Evolutionary conservation across 2,888 invertebrate genomes (phyloP), one percentile per base, ranked within the genome.

Genomic region (Trypoxylon attenuatum): DNA sequence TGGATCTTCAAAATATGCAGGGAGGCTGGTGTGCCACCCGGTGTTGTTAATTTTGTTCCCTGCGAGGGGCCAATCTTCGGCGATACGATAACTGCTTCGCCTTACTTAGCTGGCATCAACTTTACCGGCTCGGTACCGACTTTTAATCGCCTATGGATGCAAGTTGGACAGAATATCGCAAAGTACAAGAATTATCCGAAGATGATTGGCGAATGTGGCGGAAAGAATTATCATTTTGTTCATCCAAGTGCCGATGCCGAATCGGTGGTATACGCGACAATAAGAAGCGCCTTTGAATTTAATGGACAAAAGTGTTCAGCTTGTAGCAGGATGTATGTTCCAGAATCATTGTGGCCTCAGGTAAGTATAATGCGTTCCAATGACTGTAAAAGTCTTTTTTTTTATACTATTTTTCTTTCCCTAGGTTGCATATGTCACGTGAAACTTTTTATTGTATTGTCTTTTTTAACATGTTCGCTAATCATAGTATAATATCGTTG

Each of bases 231-330:
- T 87, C 99, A 99, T 87, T 97, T 99, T 81, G 90, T 99, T 22
- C 99, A 99, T 88, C 92, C 94, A 0, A 91, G 95, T 8, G 99
- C 98, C 8, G 94, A 99, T 87, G 89, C 93, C 0, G 89, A 92
- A 18, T 90, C 94, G 5, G 98, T 98, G 2, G 92, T 96, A 0
- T 91, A 92, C 22, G 91, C 92, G 22, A 96, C 98, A 0, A 94
- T 98, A 71, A 91, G 95, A 66, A 94, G 97, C 42, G 93, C 98
- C 1, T 99, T 98, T 87, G 99, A 99, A 88, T 99, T 93, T 87
- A 94, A 94, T 82, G 99, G 99, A 1, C 99, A 99, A 86, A 99
- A 99, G 87, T 99, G 99, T 88, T 99, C 98, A 1, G 99, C 99
- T 0, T 97, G 97, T 85, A 97, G 98, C n/a, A 91, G 99, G 81